Conservation (phyloP, 2,888 invertebrate species). For the Operophtera brumata region DNA sequence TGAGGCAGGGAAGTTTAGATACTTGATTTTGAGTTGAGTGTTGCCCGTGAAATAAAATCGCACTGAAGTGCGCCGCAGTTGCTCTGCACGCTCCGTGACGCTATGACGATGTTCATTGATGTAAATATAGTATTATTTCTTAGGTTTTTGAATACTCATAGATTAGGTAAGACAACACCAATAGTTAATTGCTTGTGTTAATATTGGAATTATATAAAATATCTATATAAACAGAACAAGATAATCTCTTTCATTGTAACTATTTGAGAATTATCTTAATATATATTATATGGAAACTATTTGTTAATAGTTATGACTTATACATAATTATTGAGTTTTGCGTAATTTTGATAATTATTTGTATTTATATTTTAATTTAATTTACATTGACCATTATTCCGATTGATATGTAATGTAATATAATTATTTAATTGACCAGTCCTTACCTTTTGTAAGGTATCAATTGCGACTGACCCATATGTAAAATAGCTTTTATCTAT, state of each 20-base stretch:
- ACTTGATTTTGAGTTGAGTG: constrained; percentile 57
- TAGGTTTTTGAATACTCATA: constrained; percentile 74
- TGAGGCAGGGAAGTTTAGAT: constrained; percentile 65
- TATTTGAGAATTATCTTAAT: no score
- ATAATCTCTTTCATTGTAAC: constrained; percentile 6
- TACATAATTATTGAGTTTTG: no score
- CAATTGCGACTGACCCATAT: constrained; percentile 29
- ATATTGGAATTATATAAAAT: background rate
- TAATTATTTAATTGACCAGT: constrained; percentile 21
- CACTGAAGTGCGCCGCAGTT: constrained; percentile 45
- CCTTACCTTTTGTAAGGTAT: constrained; percentile 25
- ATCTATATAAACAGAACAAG: constrained; percentile 1
- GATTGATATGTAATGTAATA: constrained; percentile 5
- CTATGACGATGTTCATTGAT: constrained; percentile 50
- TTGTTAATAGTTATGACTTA: no score
- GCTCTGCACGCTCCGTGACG: constrained; percentile 28
- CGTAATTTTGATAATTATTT: background rate
- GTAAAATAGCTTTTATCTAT: constrained; percentile 51
- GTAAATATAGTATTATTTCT: constrained; percentile 65
- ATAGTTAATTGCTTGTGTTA: constrained; percentile 35
- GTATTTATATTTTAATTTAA: constrained; percentile 1
- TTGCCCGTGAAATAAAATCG: constrained; percentile 48
- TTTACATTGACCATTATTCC: background rate
- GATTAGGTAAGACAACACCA: constrained; percentile 56
- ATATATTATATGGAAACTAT: no score